A percentile compares a stretch with the other conserved stretches of the same genome.
These are phyloP conservation scores for Xestobium rufovillosum DNA, from an alignment of 2,888 invertebrate genomes.

Conservation along the genomic window DNA sequence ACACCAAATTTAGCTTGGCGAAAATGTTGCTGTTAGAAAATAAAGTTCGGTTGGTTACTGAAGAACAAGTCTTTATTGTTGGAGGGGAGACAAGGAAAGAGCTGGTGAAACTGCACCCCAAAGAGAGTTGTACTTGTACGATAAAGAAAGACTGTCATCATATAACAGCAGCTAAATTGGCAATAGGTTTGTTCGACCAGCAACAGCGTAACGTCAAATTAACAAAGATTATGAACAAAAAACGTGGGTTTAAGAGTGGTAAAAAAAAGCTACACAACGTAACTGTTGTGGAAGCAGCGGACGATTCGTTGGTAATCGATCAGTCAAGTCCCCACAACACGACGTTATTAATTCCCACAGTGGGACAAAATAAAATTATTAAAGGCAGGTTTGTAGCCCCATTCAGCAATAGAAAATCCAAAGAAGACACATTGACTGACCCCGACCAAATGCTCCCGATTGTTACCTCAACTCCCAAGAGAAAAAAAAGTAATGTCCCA, in stretches of 20 bases:
- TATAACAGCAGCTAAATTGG: slow-evolving; percentile 11
- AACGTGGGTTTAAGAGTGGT: slow-evolving; percentile 5
- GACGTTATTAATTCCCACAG: too few relatives aligned
- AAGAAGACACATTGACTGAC: too few relatives aligned
- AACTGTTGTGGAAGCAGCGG: slow-evolving; percentile 9
- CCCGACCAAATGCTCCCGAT: too few relatives aligned
- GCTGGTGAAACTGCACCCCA: slow-evolving; percentile 9
- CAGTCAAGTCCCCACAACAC: too few relatives aligned
- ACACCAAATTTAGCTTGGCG: slow-evolving; percentile 9
- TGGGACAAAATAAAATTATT: too few relatives aligned
- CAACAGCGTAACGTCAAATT: slow-evolving; percentile 9
- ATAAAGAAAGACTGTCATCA: slow-evolving; percentile 9
- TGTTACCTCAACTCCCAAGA: too few relatives aligned
- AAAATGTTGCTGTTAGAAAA: slow-evolving; percentile 9
- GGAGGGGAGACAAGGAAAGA: not conserved
- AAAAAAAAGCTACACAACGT: slow-evolving; percentile 4
- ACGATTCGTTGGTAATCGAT: slow-evolving; percentile 12
- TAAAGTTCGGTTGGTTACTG: slow-evolving; percentile 3
- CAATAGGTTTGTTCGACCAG: slow-evolving; percentile 4
- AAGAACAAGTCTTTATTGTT: not conserved
- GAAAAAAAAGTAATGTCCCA: too few relatives aligned
- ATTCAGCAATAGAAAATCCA: too few relatives aligned
- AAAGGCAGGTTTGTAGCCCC: too few relatives aligned
- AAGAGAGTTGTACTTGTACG: slow-evolving; percentile 8
- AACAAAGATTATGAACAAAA: slow-evolving; percentile 8